Evolutionary conservation across 2,797 vertebrate genomes (phyloP).

Genomic region (Melanotaenia boesemani): DNA sequence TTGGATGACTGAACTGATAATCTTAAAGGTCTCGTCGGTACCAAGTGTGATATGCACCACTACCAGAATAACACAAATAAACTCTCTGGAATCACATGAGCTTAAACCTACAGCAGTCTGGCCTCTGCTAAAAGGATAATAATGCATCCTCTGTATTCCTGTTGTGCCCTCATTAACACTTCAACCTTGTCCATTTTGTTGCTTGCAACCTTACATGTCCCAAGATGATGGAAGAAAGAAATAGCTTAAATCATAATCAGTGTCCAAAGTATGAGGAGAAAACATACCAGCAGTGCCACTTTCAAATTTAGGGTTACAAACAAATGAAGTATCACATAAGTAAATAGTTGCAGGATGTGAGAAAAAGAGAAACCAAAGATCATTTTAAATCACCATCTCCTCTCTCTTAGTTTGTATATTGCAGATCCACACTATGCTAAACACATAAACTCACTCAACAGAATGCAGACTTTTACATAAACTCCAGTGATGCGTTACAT

Average conservation of each 20-base stretch:
- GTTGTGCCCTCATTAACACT: background rate
- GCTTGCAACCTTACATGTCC: background rate
- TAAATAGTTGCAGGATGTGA: background rate
- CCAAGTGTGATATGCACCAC: background rate
- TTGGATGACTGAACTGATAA: background rate
- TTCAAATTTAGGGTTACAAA: background rate
- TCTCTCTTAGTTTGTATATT: background rate
- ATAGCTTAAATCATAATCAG: background rate
- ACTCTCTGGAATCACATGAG: background rate
- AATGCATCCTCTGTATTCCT: background rate
- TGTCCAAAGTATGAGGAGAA: background rate
- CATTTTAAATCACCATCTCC: background rate
- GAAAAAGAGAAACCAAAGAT: background rate
- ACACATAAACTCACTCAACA: background rate
- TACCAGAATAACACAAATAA: background rate
- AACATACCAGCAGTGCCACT: background rate
- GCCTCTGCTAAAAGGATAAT: background rate
- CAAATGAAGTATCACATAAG: background rate
- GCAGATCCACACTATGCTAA: background rate
- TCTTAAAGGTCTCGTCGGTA: background rate
- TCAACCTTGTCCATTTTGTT: background rate
- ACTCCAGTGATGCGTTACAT: background rate
- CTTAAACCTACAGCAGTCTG: background rate
- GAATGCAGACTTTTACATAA: background rate
- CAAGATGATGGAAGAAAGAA: background rate